These are phyloP conservation scores for Prunella strophiata DNA, from an alignment of 2,797 vertebrate species.

Conservation along the genomic window DNA sequence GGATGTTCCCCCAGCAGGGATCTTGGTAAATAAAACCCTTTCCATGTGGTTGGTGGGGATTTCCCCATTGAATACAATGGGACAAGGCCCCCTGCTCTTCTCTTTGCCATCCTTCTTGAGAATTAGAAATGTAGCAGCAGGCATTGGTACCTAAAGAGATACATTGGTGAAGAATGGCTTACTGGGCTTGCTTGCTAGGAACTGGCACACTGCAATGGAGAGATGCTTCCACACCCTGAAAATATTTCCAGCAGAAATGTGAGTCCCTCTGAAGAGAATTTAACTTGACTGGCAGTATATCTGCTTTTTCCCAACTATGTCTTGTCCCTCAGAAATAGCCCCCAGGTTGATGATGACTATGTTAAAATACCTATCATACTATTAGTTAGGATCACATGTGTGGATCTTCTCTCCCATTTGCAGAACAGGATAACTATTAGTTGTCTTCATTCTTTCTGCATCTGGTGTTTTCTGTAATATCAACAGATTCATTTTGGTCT, in stretches of 20 bases:
- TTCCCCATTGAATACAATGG: neutral
- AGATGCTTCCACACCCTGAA: neutral
- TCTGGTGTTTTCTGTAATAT: neutral
- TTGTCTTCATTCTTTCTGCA: neutral
- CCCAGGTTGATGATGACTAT: accelerated
- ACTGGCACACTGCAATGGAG: neutral
- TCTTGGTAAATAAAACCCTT: neutral
- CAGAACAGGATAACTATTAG: neutral
- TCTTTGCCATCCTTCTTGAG: neutral
- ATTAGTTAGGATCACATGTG: neutral
- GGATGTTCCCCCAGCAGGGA: neutral
- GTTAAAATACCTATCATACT: neutral
- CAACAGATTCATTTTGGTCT: neutral
- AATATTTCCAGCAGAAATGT: neutral
- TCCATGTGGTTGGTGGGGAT: neutral
- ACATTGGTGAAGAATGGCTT: neutral
- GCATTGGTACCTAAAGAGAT: neutral
- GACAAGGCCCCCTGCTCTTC: neutral
- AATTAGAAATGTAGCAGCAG: neutral
- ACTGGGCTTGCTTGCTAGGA: neutral
- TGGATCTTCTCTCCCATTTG: neutral
- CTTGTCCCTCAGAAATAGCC: neutral
- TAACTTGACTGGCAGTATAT: neutral
- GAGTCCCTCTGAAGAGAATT: neutral
- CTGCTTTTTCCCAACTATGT: neutral